These are phyloP conservation scores for Toxonevra muliebris DNA, from an alignment of 2,888 invertebrate genomes.

Conservation along the genomic window DNA sequence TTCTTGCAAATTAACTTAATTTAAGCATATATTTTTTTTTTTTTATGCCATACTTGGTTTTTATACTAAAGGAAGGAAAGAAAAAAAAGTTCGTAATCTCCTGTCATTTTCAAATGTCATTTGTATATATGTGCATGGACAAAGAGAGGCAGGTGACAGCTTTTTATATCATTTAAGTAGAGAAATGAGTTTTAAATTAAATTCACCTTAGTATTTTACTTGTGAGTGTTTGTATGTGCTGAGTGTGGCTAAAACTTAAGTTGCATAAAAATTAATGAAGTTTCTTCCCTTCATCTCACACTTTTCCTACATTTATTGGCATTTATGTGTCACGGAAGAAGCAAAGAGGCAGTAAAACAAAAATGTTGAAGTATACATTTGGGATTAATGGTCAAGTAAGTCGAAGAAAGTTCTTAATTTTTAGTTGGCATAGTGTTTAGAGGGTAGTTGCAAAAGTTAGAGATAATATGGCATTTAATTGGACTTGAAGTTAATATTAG, in stretches of 20 bases:
- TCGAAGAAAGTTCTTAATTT: too few species aligned
- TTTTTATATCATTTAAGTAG: neutral
- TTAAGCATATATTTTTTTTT: constrained; percentile 4
- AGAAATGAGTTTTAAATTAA: constrained; percentile 20
- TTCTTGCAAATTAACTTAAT: constrained; percentile 2
- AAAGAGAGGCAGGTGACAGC: constrained; percentile 2
- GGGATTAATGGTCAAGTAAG: too few species aligned
- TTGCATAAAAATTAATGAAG: neutral
- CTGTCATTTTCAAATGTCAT: constrained; percentile 1
- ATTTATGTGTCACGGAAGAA: too few species aligned
- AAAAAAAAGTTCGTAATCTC: constrained; percentile 1
- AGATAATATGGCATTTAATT: too few species aligned
- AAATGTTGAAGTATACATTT: too few species aligned
- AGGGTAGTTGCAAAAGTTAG: too few species aligned
- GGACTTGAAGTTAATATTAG: too few species aligned
- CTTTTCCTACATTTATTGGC: too few species aligned
- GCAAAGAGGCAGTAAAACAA: too few species aligned
- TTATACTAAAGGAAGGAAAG: neutral
- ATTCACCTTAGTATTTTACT: neutral
- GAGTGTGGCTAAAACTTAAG: neutral
- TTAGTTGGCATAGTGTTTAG: too few species aligned
- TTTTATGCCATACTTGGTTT: neutral
- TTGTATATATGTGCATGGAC: too few species aligned
- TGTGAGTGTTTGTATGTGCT: constrained; percentile 1
- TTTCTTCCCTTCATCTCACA: too few species aligned